phyloP scores from a whole-genome alignment of 2,797 vertebrate species.

The Bovichtus variegatus region DNA sequence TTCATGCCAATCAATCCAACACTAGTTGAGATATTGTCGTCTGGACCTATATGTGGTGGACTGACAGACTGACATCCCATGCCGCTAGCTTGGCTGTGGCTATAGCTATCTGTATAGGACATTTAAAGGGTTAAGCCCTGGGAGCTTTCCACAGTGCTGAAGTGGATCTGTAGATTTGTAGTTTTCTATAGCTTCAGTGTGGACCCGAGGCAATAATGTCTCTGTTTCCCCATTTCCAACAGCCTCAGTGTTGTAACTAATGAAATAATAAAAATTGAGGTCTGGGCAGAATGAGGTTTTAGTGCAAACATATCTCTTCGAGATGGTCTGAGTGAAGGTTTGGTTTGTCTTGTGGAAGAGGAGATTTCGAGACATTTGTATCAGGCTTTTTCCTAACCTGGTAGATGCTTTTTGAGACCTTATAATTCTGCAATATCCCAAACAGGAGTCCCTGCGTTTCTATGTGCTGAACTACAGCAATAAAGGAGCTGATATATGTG shows the following conservation, averaged over 20 bases:
- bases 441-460: neutral
- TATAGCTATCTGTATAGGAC: neutral
- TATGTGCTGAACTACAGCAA: neutral
- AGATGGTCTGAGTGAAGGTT: neutral
- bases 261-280: slow-evolving; percentile 26
- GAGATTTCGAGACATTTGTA: neutral
- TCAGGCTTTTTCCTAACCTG: neutral
- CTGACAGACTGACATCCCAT: neutral
- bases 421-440: neutral
- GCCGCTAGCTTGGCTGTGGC: neutral
- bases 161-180: neutral
- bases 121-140: neutral
- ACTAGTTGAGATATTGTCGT: neutral
- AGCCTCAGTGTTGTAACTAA: slow-evolving; percentile 18
- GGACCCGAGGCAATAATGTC: slow-evolving; percentile 3
- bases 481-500: neutral
- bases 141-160: slow-evolving; percentile 21
- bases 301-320: slow-evolving; percentile 6
- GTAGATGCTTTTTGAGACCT: neutral
- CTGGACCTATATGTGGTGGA: neutral
- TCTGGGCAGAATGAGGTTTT: neutral
- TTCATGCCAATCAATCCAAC: neutral
- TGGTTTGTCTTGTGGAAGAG: neutral
- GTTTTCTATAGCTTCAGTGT: neutral
- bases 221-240: slow-evolving; percentile 2